These are phyloP conservation scores for Pristis pectinata DNA, from an alignment of 2,797 vertebrate species.

Conservation along the genomic window DNA sequence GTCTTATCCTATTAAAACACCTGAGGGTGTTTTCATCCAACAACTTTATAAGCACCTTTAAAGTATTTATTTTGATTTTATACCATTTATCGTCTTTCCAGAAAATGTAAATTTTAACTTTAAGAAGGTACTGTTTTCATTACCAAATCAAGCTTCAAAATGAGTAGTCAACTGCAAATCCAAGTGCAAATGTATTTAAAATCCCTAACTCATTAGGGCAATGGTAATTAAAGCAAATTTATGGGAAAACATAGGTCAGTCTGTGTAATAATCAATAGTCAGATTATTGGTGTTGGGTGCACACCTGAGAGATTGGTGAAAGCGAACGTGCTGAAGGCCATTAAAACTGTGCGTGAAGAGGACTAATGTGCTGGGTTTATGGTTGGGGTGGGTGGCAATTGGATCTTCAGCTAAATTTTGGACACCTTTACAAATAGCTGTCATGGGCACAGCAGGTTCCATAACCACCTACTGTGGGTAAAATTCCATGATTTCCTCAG, in stretches of 20 bases:
- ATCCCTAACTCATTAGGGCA: background rate
- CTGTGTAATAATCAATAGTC: background rate
- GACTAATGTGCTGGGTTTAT: background rate
- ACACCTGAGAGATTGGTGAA: background rate
- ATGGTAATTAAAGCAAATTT: background rate
- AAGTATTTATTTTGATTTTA: background rate
- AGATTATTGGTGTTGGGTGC: background rate
- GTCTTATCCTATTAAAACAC: background rate
- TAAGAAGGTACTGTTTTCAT: no score
- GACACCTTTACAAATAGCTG: background rate
- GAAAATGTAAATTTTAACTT: no score
- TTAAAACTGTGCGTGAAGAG: background rate
- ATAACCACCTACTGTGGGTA: background rate
- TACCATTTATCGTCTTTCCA: background rate
- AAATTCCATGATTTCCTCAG: background rate
- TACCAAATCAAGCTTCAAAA: background rate
- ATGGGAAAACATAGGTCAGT: background rate
- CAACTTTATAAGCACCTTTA: background rate
- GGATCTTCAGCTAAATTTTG: background rate
- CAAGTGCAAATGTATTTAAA: background rate
- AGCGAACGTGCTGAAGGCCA: background rate
- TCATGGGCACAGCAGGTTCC: background rate
- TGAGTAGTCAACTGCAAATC: background rate
- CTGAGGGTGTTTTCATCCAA: background rate
- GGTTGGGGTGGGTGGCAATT: background rate